Evolutionary conservation across 1,140 invertebrate genomes (phyloP).

Genomic region (Bombus fervidus): DNA sequence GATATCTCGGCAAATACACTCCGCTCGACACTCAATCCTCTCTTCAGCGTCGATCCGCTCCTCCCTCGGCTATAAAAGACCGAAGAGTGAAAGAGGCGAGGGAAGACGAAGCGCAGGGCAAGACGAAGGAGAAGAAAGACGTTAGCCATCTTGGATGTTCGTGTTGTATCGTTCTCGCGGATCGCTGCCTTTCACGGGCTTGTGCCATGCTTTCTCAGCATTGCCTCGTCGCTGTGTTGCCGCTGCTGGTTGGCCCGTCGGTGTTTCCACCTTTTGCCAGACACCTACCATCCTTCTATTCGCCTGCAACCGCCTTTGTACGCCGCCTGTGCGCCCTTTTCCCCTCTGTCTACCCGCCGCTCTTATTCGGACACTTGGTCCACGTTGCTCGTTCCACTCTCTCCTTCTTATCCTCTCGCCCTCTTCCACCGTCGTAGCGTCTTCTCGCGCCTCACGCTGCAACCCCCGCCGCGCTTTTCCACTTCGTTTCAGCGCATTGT

Average conservation of each 20-base stretch:
- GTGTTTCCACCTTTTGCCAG: slow-evolving; percentile 45
- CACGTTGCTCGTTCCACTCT: neutral
- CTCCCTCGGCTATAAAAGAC: slow-evolving; percentile 30
- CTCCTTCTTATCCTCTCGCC: neutral
- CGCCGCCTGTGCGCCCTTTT: slow-evolving; percentile 21
- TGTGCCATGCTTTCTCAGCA: slow-evolving; percentile 60
- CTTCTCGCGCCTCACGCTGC: neutral
- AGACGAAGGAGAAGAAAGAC: slow-evolving; percentile 35
- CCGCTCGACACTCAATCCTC: slow-evolving; percentile 13
- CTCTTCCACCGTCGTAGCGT: neutral
- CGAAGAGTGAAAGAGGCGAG: neutral
- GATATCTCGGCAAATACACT: slow-evolving; percentile 36
- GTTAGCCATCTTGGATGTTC: slow-evolving; percentile 60
- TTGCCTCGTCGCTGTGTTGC: neutral
- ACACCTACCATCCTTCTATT: slow-evolving; percentile 47
- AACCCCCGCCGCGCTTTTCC: slow-evolving; percentile 18
- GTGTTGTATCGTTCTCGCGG: slow-evolving; percentile 67
- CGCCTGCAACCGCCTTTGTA: slow-evolving; percentile 52
- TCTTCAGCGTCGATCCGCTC: neutral
- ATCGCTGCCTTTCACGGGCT: slow-evolving; percentile 60
- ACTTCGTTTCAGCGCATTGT: slow-evolving; percentile 41
- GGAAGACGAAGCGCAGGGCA: slow-evolving; percentile 4
- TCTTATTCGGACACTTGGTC: slow-evolving; percentile 37
- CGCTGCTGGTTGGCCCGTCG: slow-evolving; percentile 3
- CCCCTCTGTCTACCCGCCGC: slow-evolving; percentile 27